phyloP scores from a whole-genome alignment of 2,888 invertebrate species.

The Euzophera pinguis region DNA sequence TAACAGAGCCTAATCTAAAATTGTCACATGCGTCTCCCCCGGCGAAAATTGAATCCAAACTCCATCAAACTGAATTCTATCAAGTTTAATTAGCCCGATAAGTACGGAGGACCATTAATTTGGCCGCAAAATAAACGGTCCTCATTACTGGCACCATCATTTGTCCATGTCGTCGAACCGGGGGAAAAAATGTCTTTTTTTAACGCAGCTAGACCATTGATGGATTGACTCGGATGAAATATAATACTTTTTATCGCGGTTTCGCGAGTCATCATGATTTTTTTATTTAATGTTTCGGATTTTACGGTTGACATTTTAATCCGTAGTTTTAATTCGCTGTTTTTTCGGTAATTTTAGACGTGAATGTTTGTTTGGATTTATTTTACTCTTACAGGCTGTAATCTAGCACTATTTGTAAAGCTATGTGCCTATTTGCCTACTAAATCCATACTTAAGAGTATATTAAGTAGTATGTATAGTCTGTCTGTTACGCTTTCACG shows the following conservation, averaged over 20 bases:
- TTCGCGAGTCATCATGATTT: background rate
- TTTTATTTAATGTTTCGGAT: too few species aligned
- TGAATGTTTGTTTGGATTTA: too few species aligned
- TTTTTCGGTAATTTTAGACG: too few species aligned
- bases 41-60: constrained; percentile 4
- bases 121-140: constrained; percentile 35
- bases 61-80: background rate
- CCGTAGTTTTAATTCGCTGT: too few species aligned
- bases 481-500: too few species aligned
- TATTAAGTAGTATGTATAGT: too few species aligned
- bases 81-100: constrained; percentile 32
- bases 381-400: too few species aligned
- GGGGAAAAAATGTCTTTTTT: constrained; percentile 7
- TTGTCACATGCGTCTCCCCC: background rate
- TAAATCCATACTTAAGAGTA: too few species aligned
- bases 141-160: constrained; percentile 34
- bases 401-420: too few species aligned
- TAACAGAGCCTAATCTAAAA: too few species aligned
- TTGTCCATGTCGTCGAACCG: constrained; percentile 27
- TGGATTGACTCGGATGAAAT: background rate
- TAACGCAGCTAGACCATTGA: background rate
- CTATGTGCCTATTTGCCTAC: too few species aligned
- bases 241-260: background rate
- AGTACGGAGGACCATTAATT: constrained; percentile 32
- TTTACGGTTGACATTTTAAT: too few species aligned